A percentile compares a stretch with the other conserved stretches of the same genome.
Evolutionary conservation across 2,113 vertebrate species (phyloP).

Genomic region (Hyaena hyaena): DNA sequence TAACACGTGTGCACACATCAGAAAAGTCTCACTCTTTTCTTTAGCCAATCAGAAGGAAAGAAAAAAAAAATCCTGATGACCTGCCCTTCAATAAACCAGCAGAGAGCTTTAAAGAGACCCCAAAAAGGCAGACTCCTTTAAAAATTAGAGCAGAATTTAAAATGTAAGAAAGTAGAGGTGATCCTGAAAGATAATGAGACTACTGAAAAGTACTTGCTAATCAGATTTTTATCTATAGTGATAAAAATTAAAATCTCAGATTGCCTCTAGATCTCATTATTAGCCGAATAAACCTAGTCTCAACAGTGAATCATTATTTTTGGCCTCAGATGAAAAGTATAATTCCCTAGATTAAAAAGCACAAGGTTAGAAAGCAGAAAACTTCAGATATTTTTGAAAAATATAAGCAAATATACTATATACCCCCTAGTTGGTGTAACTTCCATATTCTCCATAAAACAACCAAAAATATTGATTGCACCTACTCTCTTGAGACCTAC

Average conservation of each 20-base stretch:
- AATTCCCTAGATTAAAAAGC: conserved; percentile 17
- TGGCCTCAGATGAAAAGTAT: not conserved
- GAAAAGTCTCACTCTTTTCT: not conserved
- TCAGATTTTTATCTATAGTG: conserved; percentile 50
- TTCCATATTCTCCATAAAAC: not conserved
- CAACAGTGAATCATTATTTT: not conserved
- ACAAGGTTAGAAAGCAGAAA: conserved; percentile 35
- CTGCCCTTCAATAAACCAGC: not conserved
- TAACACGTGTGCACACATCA: not conserved
- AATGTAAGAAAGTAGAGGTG: not conserved
- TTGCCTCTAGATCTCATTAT: conserved; percentile 3
- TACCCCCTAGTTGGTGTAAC: not conserved
- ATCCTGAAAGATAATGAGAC: conserved; percentile 45
- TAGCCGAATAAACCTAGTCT: conserved; percentile 33
- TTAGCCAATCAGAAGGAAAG: not conserved
- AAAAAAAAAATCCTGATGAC: not conserved
- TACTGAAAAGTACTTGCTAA: conserved; percentile 50
- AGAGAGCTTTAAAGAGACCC: not conserved
- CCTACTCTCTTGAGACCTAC: not conserved
- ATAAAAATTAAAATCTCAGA: conserved; percentile 61
- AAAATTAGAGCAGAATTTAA: conserved; percentile 16
- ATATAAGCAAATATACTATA: not conserved
- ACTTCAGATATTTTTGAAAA: not conserved
- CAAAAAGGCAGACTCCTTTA: not conserved
- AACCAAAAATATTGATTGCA: not conserved